Evolutionary conservation across 2,888 invertebrate genomes (phyloP), one percentile per base, ranked within the genome.

Genomic region (Siphlonurus alternatus): DNA sequence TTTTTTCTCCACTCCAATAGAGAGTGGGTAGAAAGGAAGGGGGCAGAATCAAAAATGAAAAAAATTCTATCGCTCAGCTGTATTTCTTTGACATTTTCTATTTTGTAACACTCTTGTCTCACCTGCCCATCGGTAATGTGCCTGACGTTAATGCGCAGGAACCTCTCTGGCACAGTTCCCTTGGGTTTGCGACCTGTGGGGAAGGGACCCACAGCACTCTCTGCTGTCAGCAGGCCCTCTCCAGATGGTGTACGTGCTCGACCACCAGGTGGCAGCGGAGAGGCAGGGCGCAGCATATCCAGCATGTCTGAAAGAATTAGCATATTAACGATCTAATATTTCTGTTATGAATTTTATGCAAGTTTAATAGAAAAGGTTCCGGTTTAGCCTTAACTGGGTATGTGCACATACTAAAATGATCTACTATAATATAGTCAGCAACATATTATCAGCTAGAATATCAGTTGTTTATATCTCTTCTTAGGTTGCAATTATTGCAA

Each of bases 111-210:
- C 38, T 10, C 15, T 10, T 38, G 15, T 38, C 69, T 70, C 72
- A 86, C 84, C 82, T 93, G 90, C 71, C 94, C 91, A 79, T 94
- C 92, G 66, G 95, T 92, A 75, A 94, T 90, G 76, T 94, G 92
- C 67, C 91, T 83, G 65, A 92, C 92, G 76, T 93, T 92, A 73
- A 94, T 93, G 79, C 93, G 93, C 72, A 94, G 84, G 79, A 93
- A 93, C 70, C 65, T 51, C 24, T 61, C 62, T 23, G 61, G 53
- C 20, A 61, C 64, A 38, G 63, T 65, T 10, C 61, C 63, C 25
- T 25, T 59, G 18, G 23, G 20, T 25, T 53, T 64, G 25, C 63
- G 59, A 64, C 64, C 20, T 64, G 56, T 53, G 65, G 65, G 22
- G 64, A 65, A 56, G 67, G 67, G 19, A 67, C 65, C 23, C 59